These are phyloP conservation scores for Esperia sulphurella DNA, from an alignment of 2,888 invertebrate species.

Conservation along the genomic window DNA sequence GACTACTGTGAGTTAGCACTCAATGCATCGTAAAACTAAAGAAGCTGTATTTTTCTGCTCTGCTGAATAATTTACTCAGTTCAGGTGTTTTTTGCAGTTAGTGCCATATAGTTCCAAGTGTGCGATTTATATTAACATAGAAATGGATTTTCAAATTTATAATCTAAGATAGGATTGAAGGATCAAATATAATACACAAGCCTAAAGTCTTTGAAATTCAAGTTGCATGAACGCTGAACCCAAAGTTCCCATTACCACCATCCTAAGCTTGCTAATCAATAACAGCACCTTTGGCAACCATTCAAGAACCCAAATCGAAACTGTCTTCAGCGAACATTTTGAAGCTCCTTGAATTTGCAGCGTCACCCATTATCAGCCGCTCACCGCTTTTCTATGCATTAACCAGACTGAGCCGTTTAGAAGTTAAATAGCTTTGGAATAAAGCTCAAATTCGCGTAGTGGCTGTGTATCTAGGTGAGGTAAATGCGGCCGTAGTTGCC, in stretches of 20 bases:
- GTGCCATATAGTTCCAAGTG: too few species aligned
- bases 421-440: conserved; percentile 30
- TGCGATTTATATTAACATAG: too few species aligned
- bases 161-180: too few species aligned
- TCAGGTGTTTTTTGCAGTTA: too few species aligned
- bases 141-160: too few species aligned
- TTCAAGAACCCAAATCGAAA: conserved; percentile 21
- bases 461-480: conserved; percentile 30
- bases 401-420: conserved; percentile 29
- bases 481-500: conserved; percentile 48
- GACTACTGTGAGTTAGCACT: too few species aligned
- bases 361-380: conserved; percentile 56
- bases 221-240: too few species aligned
- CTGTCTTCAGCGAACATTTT: conserved; percentile 38
- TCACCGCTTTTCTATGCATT: conserved; percentile 66
- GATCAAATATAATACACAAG: too few species aligned
- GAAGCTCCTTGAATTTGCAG: conserved; percentile 42
- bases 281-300: conserved; percentile 10
- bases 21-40: too few species aligned
- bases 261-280: conserved; percentile 1
- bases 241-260: not conserved
- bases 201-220: too few species aligned
- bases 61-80: too few species aligned
- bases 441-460: conserved; percentile 42
- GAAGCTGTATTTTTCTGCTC: too few species aligned